Conservation (phyloP, 2,888 invertebrate genomes). For the Ochropacha duplaris region DNA sequence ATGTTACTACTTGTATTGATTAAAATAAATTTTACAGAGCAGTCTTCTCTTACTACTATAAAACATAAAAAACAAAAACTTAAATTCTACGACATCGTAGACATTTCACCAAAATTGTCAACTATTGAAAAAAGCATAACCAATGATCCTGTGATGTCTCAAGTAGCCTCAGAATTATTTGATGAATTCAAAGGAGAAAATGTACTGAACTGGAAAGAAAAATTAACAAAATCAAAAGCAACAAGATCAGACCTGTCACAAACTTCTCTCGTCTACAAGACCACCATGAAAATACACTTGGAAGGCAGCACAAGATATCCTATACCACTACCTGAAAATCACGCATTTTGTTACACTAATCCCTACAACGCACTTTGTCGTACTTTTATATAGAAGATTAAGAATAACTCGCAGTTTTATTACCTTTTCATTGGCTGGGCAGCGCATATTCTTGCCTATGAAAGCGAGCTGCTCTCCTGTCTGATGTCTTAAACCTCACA, state of each 20-base stretch:
- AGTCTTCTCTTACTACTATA: background rate
- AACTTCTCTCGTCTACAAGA: conserved; percentile 1
- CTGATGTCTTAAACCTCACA: too few species aligned
- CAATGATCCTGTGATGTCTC: conserved; percentile 16
- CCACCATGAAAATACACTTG: conserved; percentile 45
- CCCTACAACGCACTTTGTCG: conserved; percentile 52
- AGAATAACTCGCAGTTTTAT: background rate
- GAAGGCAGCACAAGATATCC: conserved; percentile 47
- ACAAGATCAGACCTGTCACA: background rate
- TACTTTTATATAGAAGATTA: conserved; percentile 25
- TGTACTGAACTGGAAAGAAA: conserved; percentile 2
- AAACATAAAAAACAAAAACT: background rate
- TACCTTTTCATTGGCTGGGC: too few species aligned
- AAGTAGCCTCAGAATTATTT: conserved; percentile 35
- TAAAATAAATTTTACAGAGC: background rate
- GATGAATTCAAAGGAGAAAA: conserved; percentile 27
- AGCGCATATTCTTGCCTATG: too few species aligned
- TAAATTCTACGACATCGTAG: background rate
- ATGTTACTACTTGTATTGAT: too few species aligned
- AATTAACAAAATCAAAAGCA: background rate
- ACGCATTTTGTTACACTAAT: conserved; percentile 53
- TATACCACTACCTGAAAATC: conserved; percentile 55
- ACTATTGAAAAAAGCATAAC: background rate
- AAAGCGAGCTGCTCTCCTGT: too few species aligned
- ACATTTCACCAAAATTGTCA: background rate